Evolutionary conservation across 1,140 invertebrate species (phyloP).

Genomic region (Drosophila bocki): DNA sequence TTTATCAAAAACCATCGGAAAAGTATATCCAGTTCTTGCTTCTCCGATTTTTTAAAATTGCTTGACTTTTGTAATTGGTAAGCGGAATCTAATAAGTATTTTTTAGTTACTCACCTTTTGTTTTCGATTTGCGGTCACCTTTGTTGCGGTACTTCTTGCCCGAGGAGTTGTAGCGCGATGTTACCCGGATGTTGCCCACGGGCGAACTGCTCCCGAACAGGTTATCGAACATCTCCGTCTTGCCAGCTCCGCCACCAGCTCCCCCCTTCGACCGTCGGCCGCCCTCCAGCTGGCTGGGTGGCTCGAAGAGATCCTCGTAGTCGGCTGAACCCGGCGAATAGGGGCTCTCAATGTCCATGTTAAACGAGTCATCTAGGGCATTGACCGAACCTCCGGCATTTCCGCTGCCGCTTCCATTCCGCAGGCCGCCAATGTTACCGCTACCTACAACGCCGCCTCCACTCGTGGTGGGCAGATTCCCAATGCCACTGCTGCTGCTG

Average conservation of each 20-base stretch:
- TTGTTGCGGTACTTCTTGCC: conserved; percentile 66
- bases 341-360: conserved; percentile 90
- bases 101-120: conserved; percentile 62
- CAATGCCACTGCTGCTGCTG: conserved; percentile 74
- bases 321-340: conserved; percentile 94
- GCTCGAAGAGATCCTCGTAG: conserved; percentile 94
- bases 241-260: conserved; percentile 37
- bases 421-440: conserved; percentile 16
- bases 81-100: not conserved
- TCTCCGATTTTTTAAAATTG: no score
- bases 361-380: conserved; percentile 85
- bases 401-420: conserved; percentile 63
- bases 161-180: conserved; percentile 50
- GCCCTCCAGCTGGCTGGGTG: conserved; percentile 90
- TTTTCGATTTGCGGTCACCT: conserved; percentile 69
- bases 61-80: not conserved
- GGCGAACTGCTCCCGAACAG: conserved; percentile 81
- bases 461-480: conserved; percentile 55
- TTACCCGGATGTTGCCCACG: conserved; percentile 51
- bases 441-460: conserved; percentile 5
- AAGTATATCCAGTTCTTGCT: no score
- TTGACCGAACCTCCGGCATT: conserved; percentile 88
- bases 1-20: no score
- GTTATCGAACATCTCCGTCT: conserved; percentile 80
- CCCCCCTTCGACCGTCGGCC: conserved; percentile 45